phyloP scores from a whole-genome alignment of 2,797 vertebrate species.

The Psittacula echo region DNA sequence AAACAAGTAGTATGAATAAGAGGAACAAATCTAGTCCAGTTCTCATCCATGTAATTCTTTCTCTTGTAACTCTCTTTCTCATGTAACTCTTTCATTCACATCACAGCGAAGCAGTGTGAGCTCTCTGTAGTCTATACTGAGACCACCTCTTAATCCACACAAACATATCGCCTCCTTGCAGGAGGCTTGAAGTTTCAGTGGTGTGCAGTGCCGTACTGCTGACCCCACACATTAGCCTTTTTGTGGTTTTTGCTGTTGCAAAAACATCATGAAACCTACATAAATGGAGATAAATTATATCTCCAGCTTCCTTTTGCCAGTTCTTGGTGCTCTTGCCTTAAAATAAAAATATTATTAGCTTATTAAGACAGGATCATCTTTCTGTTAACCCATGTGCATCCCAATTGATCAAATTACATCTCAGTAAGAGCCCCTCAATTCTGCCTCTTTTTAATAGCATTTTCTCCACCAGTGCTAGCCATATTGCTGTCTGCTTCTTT shows the following conservation, averaged over 20 bases:
- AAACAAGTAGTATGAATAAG: background rate
- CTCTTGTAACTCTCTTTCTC: no score
- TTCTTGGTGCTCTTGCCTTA: background rate
- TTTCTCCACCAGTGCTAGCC: slow-evolving; percentile 32
- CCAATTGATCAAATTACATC: slow-evolving; percentile 36
- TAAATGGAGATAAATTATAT: background rate
- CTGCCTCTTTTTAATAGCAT: slow-evolving; percentile 22
- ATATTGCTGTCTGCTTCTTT: slow-evolving; percentile 22
- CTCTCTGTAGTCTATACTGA: background rate
- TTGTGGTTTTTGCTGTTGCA: background rate
- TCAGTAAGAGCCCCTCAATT: background rate
- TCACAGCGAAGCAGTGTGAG: background rate
- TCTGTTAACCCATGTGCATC: slow-evolving; percentile 8
- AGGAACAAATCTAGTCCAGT: background rate
- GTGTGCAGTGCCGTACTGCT: background rate
- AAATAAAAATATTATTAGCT: slow-evolving; percentile 35
- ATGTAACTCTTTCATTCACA: background rate
- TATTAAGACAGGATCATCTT: slow-evolving; percentile 12
- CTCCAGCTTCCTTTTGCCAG: background rate
- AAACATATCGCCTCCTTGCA: background rate
- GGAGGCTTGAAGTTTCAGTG: background rate
- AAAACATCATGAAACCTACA: background rate
- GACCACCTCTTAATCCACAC: slow-evolving; percentile 1
- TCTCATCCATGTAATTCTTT: background rate
- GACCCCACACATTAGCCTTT: background rate